Base-by-base conservation (phyloP, 2,888 invertebrate species). In the Leptinotarsa peninsularis region DNA sequence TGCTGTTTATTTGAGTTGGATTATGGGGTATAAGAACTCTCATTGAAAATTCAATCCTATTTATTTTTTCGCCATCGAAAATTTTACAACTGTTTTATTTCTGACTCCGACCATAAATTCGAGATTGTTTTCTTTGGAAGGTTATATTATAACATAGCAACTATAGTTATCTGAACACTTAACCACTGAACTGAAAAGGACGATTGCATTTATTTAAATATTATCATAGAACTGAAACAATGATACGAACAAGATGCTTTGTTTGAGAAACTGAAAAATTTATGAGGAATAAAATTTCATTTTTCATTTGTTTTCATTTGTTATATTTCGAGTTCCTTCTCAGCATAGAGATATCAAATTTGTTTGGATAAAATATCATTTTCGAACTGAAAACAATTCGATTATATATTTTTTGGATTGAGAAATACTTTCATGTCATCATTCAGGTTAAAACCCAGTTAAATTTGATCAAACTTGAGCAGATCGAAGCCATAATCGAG, bases 51-150 rank as follows among this genome's bases (percentile, higher is more conserved):
- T 54, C 67, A 68, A 63, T 66, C 43, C 18, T 76, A 68, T 76
- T 76, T 76, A 67, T 76, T 76, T 76, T 68, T 73, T 72, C 56
- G 23, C 58, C 27, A 69, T 23, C 27, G 33, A 21, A 49, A 71
- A 49, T 74, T 76, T 72, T 71, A 76, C 72, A 63, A 74, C 74
- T 73, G 66, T 72, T 76, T 76, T 76, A 74, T 76, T 68, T 72
- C 71, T 58, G 56, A 67, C 71, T 71, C 23, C 70, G 60, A 13
- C 60, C 71, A 74, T 76, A 58, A 76, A 72, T 23, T 52, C 23
- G 33, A 18, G 74, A 72, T 76, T 74, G 72, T 74, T 76, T 76
- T 67, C 72, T 73, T 58, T 63, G 63, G 43, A 43, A n/a, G 43
- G 43, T 17, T 63, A 27, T 63, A 33, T n/a, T 4, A 63, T 43